phyloP scores from a whole-genome alignment of 1,140 invertebrate genomes.

The Cataglyphis hispanica region DNA sequence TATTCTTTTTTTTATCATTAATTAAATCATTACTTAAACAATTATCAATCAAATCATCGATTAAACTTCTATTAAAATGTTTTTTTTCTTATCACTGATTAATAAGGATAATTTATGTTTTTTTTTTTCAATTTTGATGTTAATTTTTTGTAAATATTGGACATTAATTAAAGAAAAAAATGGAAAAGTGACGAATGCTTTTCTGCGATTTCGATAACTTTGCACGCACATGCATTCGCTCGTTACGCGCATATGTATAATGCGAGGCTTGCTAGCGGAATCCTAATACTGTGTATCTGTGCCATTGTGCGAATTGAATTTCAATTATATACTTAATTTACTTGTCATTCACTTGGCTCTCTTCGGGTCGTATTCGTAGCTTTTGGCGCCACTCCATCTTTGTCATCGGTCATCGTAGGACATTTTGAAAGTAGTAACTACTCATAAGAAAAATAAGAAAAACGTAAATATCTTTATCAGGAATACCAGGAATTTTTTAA shows the following conservation, averaged over 20 bases:
- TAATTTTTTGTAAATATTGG: neutral
- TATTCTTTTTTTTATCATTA: too few species aligned
- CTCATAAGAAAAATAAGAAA: neutral
- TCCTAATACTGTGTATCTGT: constrained; percentile 79
- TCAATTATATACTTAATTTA: constrained; percentile 77
- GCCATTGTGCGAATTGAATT: constrained; percentile 80
- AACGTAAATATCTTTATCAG: neutral
- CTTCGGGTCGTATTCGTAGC: constrained; percentile 65
- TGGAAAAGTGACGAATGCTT: neutral
- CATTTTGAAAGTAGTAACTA: neutral
- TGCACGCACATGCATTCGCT: neutral
- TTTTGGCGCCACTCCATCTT: constrained; percentile 77
- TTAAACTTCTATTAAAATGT: neutral
- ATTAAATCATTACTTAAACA: too few species aligned
- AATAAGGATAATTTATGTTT: neutral
- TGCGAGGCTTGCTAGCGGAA: constrained; percentile 67
- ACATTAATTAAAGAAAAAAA: constrained; percentile 8
- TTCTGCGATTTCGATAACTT: constrained; percentile 32
- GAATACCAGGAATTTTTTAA: neutral
- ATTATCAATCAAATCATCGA: neutral
- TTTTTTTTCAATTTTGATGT: neutral
- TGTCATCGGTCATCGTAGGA: constrained; percentile 9
- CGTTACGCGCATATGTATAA: constrained; percentile 46
- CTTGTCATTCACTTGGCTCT: constrained; percentile 71
- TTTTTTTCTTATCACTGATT: neutral